Base-by-base conservation (phyloP, 2,113 vertebrate species). In the Eolophus roseicapilla region DNA sequence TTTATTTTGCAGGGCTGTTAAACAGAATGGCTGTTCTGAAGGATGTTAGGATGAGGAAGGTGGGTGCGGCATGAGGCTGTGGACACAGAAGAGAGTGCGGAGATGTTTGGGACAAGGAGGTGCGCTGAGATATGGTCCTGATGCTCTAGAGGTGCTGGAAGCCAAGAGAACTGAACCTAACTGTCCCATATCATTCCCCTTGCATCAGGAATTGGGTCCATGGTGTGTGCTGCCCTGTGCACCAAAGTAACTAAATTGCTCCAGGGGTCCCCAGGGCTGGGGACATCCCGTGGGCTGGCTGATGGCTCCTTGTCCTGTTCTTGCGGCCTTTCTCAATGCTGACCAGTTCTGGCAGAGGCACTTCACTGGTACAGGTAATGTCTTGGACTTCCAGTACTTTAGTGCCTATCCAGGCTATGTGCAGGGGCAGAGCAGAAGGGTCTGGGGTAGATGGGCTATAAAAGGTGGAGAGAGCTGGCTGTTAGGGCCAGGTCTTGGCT, bases 11-110 rank as follows among this genome's bases (percentile, higher is more conserved):
- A 55, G 55, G 47, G 33, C 15, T 60, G 15, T 84, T 73, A 16
- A 24, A 20, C 7, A 59, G 44, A 84, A 13, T 0, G 2, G 12
- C n/a, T 49, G 11, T 60, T 47, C 64, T 17, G 19, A 50, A 63
- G 39, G 21, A 13, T 39, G 11, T 44, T 35, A 44, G 33, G 29
- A 33, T 41, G 28, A 31, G 11, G 6, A 23, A 82, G 12, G 13
- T 0, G 0, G 9, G 35, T 39, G 53, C n/a, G 41, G 52, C 15
- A 52, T 0, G 1, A 71, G 43, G 3, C 20, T 75, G 15, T 50
- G 46, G 63, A 10, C 53, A 33, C 29, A 64, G 63, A 49, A 65
- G 49, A 88, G 29, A 24, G 7, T 81, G 19, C 3, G 29, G 35
- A 74, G 39, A 2, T 41, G 31, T 74, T 74, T 68, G 33, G 46